phyloP scores from a whole-genome alignment of 2,113 vertebrate species.

The Silurus glanis region DNA sequence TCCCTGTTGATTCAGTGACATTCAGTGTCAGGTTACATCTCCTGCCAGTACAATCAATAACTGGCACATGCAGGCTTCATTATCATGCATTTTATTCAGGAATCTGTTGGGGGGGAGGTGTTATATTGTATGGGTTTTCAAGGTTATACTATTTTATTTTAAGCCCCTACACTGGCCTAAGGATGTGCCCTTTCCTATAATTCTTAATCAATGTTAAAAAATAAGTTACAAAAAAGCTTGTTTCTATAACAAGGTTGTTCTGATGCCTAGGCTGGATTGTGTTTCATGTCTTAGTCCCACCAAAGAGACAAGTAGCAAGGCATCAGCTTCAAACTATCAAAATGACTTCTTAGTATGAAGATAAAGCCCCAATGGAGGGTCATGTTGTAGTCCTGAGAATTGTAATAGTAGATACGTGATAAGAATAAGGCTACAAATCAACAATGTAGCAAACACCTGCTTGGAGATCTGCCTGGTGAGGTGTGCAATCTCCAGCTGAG shows the following conservation, averaged over 20 bases:
- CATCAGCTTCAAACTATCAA: not conserved
- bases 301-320: not conserved
- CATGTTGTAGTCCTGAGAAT: not conserved
- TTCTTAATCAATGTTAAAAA: not conserved
- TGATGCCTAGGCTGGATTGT: not conserved
- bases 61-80: conserved; percentile 9
- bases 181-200: conserved; percentile 1
- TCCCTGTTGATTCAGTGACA: conserved; percentile 34
- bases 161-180: not conserved
- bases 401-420: not conserved
- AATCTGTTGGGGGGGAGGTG: not conserved
- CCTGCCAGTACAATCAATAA: conserved; percentile 36
- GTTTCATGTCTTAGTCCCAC: not conserved
- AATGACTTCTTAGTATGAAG: not conserved
- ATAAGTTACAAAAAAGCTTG: not conserved
- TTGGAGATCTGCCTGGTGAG: not conserved
- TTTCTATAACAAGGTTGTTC: conserved; percentile 15
- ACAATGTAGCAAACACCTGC: not conserved
- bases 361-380: not conserved
- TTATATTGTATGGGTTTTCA: not conserved
- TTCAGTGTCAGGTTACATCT: conserved; percentile 37
- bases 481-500: not conserved
- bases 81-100: conserved; percentile 36
- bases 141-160: conserved; percentile 20
- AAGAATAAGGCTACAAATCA: not conserved